phyloP scores from a whole-genome alignment of 1,140 invertebrate genomes.

The Leguminivora glycinivorella region DNA sequence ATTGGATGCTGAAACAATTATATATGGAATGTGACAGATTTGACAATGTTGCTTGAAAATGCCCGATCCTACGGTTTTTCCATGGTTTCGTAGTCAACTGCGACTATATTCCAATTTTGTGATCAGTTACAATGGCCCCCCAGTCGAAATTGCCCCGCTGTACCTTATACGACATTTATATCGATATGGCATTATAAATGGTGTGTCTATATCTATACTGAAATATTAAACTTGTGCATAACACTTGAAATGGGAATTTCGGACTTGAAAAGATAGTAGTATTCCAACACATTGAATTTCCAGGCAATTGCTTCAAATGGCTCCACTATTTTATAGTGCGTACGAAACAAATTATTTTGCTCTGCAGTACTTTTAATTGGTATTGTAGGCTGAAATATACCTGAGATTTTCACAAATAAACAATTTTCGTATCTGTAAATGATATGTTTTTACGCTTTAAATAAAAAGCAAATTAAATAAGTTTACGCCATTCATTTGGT shows the following conservation, averaged over 20 bases:
- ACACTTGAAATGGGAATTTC: not conserved
- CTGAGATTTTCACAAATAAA: not conserved
- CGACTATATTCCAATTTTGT: no score
- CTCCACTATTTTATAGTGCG: slow-evolving; percentile 15
- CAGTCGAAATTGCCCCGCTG: no score
- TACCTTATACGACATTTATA: no score
- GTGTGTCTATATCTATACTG: not conserved
- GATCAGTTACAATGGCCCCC: no score
- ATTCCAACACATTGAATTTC: slow-evolving; percentile 18
- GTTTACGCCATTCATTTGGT: no score
- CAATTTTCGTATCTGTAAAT: no score
- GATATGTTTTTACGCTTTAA: no score
- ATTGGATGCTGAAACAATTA: slow-evolving; percentile 7
- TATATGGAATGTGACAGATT: slow-evolving; percentile 9
- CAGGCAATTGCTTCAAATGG: slow-evolving; percentile 10
- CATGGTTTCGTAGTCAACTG: not conserved
- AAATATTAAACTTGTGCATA: not conserved
- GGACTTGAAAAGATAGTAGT: slow-evolving; percentile 3
- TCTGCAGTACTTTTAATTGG: not conserved
- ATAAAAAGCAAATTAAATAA: not conserved
- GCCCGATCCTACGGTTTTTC: not conserved
- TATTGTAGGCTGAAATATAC: not conserved
- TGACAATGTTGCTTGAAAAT: not conserved
- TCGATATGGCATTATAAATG: no score
- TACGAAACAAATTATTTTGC: slow-evolving; percentile 6